These are phyloP conservation scores for Watsonalla cultraria DNA, from an alignment of 2,888 invertebrate species.

Conservation along the genomic window DNA sequence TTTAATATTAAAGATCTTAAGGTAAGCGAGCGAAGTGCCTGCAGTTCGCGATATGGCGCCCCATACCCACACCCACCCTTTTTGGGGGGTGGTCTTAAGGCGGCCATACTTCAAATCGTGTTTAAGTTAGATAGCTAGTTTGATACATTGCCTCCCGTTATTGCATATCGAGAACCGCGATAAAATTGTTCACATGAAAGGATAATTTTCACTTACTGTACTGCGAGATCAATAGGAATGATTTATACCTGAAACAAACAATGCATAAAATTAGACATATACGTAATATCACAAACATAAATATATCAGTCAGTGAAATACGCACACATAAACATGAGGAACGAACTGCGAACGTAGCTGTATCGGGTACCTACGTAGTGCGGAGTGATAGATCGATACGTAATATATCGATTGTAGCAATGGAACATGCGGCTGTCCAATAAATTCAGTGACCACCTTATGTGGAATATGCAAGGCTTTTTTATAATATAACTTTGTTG, in stretches of 20 bases:
- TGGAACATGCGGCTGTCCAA: conserved; percentile 44
- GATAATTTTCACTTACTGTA: conserved; percentile 38
- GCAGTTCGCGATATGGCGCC: conserved; percentile 75
- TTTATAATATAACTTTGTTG: no score
- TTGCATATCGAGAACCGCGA: conserved; percentile 72
- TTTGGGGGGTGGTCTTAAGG: conserved; percentile 69
- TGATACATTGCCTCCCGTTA: conserved; percentile 73
- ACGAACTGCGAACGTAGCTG: conserved; percentile 52
- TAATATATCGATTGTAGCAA: conserved; percentile 34
- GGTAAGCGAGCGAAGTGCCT: conserved; percentile 74
- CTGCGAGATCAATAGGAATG: conserved; percentile 5
- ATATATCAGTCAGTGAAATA: conserved; percentile 35
- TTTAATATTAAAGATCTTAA: conserved; percentile 79
- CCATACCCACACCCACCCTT: conserved; percentile 24
- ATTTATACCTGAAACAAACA: background rate
- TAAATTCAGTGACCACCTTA: conserved; percentile 12
- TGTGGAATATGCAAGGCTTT: no score
- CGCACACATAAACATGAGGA: conserved; percentile 44
- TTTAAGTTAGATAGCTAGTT: conserved; percentile 76
- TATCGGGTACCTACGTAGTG: conserved; percentile 47
- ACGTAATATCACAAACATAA: conserved; percentile 20
- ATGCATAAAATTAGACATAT: conserved; percentile 7
- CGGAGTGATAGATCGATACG: conserved; percentile 36
- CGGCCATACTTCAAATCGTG: conserved; percentile 76
- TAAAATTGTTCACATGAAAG: conserved; percentile 54